A percentile compares a stretch with the other conserved stretches of the same genome.
Conservation (phyloP, 2,113 vertebrate species). For the Podocnemis expansa region DNA sequence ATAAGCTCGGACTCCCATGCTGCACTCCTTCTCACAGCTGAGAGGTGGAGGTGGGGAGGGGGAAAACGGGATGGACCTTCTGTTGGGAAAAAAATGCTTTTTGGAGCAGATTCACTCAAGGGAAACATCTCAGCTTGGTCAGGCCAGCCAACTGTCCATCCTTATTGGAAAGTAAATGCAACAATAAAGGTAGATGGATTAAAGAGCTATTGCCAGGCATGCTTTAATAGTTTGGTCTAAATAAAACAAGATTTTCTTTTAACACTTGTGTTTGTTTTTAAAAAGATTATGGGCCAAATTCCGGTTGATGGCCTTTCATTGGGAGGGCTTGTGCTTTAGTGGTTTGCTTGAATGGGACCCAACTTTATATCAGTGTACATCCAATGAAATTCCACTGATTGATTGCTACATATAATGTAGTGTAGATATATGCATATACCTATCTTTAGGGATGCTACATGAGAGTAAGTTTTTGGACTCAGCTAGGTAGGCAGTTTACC, state of each 20-base stretch:
- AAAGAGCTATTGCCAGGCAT: neutral
- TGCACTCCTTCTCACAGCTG: too few relatives aligned
- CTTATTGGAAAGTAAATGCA: neutral
- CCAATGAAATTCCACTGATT: neutral
- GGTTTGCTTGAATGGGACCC: neutral
- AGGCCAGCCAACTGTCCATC: constrained; percentile 15
- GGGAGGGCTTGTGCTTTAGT: neutral
- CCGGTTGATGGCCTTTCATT: neutral
- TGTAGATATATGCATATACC: neutral
- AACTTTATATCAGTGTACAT: neutral
- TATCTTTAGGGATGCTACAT: neutral
- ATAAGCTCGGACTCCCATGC: neutral
- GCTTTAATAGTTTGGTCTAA: neutral
- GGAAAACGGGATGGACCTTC: too few relatives aligned
- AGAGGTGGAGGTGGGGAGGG: too few relatives aligned
- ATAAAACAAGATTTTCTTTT: neutral
- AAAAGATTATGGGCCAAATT: neutral
- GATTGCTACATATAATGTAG: neutral
- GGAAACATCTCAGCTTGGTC: neutral
- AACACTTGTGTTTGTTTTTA: neutral
- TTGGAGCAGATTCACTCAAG: neutral
- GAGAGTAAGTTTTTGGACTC: neutral
- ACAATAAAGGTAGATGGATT: neutral
- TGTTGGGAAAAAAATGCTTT: too few relatives aligned
- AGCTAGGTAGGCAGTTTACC: neutral